A percentile compares a stretch with the other conserved stretches of the same genome.
These are phyloP conservation scores for Micoletzkya japonica DNA, from an alignment of 2,888 invertebrate species.

Conservation along the genomic window DNA sequence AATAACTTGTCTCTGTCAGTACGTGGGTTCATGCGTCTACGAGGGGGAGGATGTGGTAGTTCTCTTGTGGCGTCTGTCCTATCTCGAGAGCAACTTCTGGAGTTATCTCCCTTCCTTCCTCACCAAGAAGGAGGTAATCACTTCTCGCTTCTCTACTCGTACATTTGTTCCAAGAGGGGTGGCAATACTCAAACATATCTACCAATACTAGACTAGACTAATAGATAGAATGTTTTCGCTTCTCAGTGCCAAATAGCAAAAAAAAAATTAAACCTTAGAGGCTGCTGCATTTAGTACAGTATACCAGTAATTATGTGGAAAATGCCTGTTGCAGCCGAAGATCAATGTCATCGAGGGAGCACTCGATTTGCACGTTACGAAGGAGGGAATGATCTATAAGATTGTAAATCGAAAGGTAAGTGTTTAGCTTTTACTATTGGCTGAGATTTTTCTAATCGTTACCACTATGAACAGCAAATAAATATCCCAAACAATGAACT, in stretches of 20 bases:
- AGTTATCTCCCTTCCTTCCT: conserved; percentile 53
- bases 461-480: too few species aligned
- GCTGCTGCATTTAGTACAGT: too few species aligned
- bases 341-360: conserved; percentile 49
- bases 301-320: neutral
- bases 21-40: conserved; percentile 54
- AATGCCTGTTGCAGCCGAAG: conserved; percentile 41
- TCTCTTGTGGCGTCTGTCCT: conserved; percentile 50
- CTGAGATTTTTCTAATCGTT: too few species aligned
- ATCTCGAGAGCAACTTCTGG: conserved; percentile 43
- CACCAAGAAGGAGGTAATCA: conserved; percentile 43
- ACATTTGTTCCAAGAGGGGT: too few species aligned
- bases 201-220: too few species aligned
- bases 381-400: conserved; percentile 45
- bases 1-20: conserved; percentile 31
- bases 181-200: too few species aligned
- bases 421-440: too few species aligned
- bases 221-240: too few species aligned
- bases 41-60: conserved; percentile 56
- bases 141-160: too few species aligned
- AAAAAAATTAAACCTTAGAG: too few species aligned
- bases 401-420: conserved; percentile 50
- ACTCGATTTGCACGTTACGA: conserved; percentile 47
- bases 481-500: too few species aligned
- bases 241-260: too few species aligned